Evolutionary conservation across 1,140 invertebrate genomes (phyloP).

Genomic region (Aradophagus sp.): DNA sequence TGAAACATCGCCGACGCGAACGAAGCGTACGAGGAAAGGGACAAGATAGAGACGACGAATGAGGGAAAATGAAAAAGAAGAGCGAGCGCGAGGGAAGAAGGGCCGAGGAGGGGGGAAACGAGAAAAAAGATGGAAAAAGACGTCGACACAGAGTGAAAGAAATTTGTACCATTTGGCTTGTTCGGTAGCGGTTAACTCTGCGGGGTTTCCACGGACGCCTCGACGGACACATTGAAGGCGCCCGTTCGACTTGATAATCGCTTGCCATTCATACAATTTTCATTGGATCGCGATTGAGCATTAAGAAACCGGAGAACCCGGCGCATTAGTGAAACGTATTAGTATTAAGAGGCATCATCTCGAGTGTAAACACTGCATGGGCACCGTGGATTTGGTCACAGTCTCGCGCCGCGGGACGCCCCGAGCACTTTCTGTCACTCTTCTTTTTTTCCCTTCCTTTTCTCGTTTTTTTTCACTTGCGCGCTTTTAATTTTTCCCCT

Average conservation of each 20-base stretch:
- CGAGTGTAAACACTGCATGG: constrained; percentile 76
- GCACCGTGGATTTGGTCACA: constrained; percentile 74
- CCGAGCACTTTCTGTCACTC: constrained; percentile 47
- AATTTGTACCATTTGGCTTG: constrained; percentile 70
- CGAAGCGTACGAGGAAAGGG: too few relatives aligned
- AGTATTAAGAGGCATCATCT: constrained; percentile 76
- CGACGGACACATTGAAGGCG: constrained; percentile 75
- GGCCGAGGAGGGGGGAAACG: constrained; percentile 8
- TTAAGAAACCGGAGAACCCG: constrained; percentile 68
- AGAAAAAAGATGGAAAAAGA: constrained; percentile 25
- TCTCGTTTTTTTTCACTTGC: neutral
- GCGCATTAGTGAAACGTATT: constrained; percentile 68
- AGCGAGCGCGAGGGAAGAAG: constrained; percentile 7
- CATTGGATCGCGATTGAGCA: constrained; percentile 76
- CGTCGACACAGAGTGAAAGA: constrained; percentile 51
- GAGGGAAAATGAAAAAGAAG: constrained; percentile 6
- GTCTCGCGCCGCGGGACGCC: constrained; percentile 71
- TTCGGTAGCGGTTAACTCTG: constrained; percentile 72
- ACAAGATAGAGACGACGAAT: constrained; percentile 1
- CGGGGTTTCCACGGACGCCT: constrained; percentile 74
- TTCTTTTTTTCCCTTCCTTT: constrained; percentile 2
- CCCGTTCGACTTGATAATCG: constrained; percentile 75
- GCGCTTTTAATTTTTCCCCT: too few relatives aligned
- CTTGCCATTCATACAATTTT: constrained; percentile 74
- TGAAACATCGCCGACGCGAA: constrained; percentile 9